Evolutionary conservation across 1,140 invertebrate genomes (phyloP).

Genomic region (Zaprionus nigranus): DNA sequence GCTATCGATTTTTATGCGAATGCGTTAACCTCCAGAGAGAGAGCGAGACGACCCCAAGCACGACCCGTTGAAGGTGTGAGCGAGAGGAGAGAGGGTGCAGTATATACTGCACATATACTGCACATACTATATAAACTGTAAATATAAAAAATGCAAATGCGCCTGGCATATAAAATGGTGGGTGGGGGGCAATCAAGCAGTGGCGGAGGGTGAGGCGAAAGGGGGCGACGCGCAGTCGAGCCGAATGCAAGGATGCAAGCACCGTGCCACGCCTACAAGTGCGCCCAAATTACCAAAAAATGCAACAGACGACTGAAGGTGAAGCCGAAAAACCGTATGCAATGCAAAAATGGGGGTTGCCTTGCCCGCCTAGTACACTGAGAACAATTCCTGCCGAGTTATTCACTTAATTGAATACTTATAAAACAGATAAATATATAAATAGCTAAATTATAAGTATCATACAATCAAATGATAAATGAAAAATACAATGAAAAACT

Average conservation of each 20-base stretch:
- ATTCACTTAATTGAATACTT: no score
- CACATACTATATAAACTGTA: constrained; percentile 43
- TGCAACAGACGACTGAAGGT: constrained; percentile 46
- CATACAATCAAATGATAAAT: no score
- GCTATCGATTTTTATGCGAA: constrained; percentile 44
- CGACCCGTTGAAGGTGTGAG: constrained; percentile 1
- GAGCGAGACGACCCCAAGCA: constrained; percentile 13
- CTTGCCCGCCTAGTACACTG: constrained; percentile 9
- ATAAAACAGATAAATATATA: no score
- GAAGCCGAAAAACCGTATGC: constrained; percentile 31
- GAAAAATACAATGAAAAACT: no score
- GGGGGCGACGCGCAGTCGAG: neutral
- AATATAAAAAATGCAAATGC: constrained; percentile 57
- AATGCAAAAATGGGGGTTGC: constrained; percentile 28
- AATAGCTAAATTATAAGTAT: no score
- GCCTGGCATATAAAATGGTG: constrained; percentile 11
- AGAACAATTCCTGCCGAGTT: neutral
- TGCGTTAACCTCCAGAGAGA: constrained; percentile 2
- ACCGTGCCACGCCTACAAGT: neutral
- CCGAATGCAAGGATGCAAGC: constrained; percentile 39
- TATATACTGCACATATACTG: constrained; percentile 22
- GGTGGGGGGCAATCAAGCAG: constrained; percentile 10
- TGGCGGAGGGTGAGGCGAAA: neutral
- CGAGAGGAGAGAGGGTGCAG: constrained; percentile 2
- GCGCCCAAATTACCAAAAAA: constrained; percentile 34